Evolutionary conservation across 2,888 invertebrate species (phyloP), one percentile per base, ranked within the genome.

Genomic region (Aethes cnicana): DNA sequence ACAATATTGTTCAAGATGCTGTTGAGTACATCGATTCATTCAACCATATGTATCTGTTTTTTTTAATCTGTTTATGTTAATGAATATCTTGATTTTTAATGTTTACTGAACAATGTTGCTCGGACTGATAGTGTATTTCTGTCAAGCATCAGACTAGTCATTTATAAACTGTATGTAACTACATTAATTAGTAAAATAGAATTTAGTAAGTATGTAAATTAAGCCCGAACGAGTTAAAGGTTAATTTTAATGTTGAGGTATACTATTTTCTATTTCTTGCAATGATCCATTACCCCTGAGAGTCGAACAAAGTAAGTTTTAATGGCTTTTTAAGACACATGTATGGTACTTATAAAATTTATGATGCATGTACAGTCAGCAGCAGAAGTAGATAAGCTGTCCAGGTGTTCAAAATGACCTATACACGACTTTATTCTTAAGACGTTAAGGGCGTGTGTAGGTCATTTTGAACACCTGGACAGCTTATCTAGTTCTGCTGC

Each of bases 81-180:
- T 11, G 16, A 42, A 28, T 20, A 42, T 28, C 41, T 42, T 17
- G 21, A 11, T 18, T 28, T 42, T 26, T 20, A 42, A 26, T 42
- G 28, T 5, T 18, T 11, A 41, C 18, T 41, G 14, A 36, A 36
- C 12, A 21, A 23, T 36, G 37, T 25, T 9, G 12, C 23, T 23
- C 23, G 14, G 25, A 39, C 23, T 9, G 12, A 16, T 8, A 20
- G 26, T 23, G 23, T 39, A 21, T 12, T 47, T 47, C 23, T 21
- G 23, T 43, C 30, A n/a, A 17, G 43, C 23, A 21, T 37, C 23
- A 50, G 36, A 50, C 50, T 50, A 50, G 50, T 50, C 50, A 50
- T 37, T 49, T 21, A 36, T n/a, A 28, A 37, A 36, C 35, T 35
- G 26, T 46, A 47, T 35, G 26, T 46, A 47, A 6, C 20, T 32